Evolutionary conservation across 2,888 invertebrate species (phyloP).

Genomic region (Scaptomyza reducta): DNA sequence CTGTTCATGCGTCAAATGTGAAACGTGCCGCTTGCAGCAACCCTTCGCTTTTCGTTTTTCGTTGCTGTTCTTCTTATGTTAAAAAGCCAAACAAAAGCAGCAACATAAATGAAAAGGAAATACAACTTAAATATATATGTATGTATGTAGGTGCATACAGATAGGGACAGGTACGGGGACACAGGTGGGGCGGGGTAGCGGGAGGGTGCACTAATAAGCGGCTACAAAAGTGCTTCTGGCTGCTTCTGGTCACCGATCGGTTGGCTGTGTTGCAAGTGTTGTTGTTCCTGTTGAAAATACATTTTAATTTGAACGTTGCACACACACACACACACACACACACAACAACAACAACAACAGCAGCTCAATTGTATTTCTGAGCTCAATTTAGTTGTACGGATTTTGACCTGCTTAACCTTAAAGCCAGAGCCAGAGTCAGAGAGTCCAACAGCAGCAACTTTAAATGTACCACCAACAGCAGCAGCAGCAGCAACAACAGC

Average conservation of each 20-base stretch:
- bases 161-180: not conserved
- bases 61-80: too few relatives aligned
- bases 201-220: constrained; percentile 71
- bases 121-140: constrained; percentile 47
- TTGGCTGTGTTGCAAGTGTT: constrained; percentile 29
- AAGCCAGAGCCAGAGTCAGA: constrained; percentile 53
- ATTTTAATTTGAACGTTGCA: constrained; percentile 72
- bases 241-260: constrained; percentile 73
- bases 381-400: constrained; percentile 84
- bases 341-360: constrained; percentile 15
- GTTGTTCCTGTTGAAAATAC: constrained; percentile 63
- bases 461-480: constrained; percentile 44
- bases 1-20: constrained; percentile 68
- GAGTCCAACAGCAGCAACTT: constrained; percentile 39
- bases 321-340: constrained; percentile 21
- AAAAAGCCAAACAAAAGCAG: constrained; percentile 18
- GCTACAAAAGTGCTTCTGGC: constrained; percentile 79
- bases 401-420: constrained; percentile 83
- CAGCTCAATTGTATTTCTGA: constrained; percentile 77
- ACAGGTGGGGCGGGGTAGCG: too few relatives aligned
- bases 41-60: constrained; percentile 15
- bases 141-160: not conserved
- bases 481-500: constrained; percentile 26
- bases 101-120: constrained; percentile 27
- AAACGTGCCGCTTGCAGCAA: constrained; percentile 65